Evolutionary conservation across 2,888 invertebrate species (phyloP), one percentile per base, ranked within the genome.

Genomic region (Nowickia ferox): DNA sequence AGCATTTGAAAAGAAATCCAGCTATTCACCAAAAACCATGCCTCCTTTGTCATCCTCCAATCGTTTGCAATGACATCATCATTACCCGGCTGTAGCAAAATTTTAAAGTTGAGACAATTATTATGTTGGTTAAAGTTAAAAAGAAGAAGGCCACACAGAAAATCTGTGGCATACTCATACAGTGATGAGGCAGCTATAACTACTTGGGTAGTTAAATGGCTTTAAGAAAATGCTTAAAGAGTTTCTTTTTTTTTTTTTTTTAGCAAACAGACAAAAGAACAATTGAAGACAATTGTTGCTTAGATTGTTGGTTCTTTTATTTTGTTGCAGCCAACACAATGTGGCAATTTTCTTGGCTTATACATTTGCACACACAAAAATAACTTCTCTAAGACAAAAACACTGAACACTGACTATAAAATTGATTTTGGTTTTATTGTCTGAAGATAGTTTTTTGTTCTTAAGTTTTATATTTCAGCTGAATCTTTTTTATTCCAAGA

Each of bases 341-440:
- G 81, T 74, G 85, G 84, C 81, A 81, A 74, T 77, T 84, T 61
- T 68, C 59, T 83, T 83, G 78, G 79, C 83, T 66, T 44, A 65
- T 17, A 75, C 40, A 55, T 22, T 30, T 9, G 19, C 9, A 55
- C 40, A 68, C 9, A 19, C 30, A 22, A 15, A 5, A 1, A 61
- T 3, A 9, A 5, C 30, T 66, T 59, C 53, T 65, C 77, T 42
- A 78, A 85, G 77, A 86, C 79, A 83, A 79, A 66, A 19, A 61
- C 44, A 44, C n/a, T 19, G 6, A 6, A 30, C 30, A 69, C 66
- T 57, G 78, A 61, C 69, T 75, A 79, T 83, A 76, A 80, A 83
- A 86, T 55, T 81, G 53, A 80, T 44, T 79, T 69, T 46, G 75
- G 76, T 86, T 83, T 86, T 83, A 86, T 86, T 83, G 83, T 80